Evolutionary conservation across 2,888 invertebrate species (phyloP).

Genomic region (Masnerella sp.): DNA sequence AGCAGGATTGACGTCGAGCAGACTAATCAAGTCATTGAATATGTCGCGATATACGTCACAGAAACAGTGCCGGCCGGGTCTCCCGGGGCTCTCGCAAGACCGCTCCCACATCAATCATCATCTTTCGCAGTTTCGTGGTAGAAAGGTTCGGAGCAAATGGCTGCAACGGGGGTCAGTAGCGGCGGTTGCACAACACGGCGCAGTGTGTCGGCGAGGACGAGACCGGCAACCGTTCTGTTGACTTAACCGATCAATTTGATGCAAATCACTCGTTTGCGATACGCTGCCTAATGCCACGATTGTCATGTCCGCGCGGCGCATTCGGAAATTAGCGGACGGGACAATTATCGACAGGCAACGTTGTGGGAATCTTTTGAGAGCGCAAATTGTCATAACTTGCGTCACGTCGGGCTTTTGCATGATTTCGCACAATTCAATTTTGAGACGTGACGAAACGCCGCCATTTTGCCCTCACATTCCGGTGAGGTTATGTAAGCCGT

Average conservation of each 20-base stretch:
- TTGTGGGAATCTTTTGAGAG: conserved; percentile 68
- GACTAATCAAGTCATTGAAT: conserved; percentile 35
- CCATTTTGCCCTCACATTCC: too few species aligned
- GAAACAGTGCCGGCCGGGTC: conserved; percentile 23
- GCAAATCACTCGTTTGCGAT: conserved; percentile 77
- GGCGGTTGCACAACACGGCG: conserved; percentile 69
- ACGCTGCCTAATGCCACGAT: conserved; percentile 65
- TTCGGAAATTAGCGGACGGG: conserved; percentile 75
- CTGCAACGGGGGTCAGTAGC: conserved; percentile 71
- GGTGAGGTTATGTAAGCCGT: too few species aligned
- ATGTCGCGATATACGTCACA: conserved; percentile 40
- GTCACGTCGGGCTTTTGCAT: too few species aligned
- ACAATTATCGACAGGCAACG: conserved; percentile 71
- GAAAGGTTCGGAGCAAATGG: conserved; percentile 74
- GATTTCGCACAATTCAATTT: conserved; percentile 40
- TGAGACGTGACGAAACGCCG: conserved; percentile 37
- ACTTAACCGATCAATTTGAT: conserved; percentile 76
- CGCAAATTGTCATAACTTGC: conserved; percentile 59
- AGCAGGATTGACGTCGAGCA: conserved; percentile 21
- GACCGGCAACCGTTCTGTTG: conserved; percentile 68
- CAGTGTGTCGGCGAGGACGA: conserved; percentile 54
- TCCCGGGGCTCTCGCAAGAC: conserved; percentile 61
- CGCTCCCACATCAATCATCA: conserved; percentile 77
- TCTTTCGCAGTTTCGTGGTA: conserved; percentile 74
- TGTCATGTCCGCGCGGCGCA: conserved; percentile 65